Evolutionary conservation across 2,113 vertebrate species (phyloP).

Genomic region (Laterallus jamaicensis): DNA sequence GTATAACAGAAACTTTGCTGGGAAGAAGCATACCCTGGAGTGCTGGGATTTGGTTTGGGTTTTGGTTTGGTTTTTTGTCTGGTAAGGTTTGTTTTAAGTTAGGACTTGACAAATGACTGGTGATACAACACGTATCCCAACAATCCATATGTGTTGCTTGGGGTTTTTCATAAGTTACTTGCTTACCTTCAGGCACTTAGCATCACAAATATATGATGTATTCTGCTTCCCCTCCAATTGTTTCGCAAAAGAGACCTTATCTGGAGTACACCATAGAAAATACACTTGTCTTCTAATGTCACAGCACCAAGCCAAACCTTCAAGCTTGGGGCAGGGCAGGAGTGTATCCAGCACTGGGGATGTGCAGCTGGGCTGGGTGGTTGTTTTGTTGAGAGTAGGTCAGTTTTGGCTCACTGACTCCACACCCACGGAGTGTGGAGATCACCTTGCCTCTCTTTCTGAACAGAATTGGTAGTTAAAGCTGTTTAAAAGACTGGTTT

Average conservation of each 20-base stretch:
- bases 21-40: not conserved
- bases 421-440: not conserved
- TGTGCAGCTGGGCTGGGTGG: not conserved
- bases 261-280: not conserved
- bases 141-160: not conserved
- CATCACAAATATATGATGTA: not conserved
- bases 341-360: accelerated
- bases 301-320: not conserved
- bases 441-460: not conserved
- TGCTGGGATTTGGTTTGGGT: too few species aligned
- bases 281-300: not conserved
- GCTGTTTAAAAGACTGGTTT: not conserved
- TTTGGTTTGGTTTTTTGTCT: not conserved
- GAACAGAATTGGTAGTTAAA: not conserved
- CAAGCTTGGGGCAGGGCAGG: not conserved
- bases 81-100: not conserved
- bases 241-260: not conserved
- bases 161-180: not conserved
- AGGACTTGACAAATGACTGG: not conserved
- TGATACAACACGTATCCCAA: too few species aligned
- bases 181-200: not conserved
- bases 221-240: not conserved
- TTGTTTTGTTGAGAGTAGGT: not conserved
- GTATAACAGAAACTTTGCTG: not conserved
- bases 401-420: not conserved